Conservation (phyloP, 1,140 invertebrate genomes). For the Solenopsis fugax region DNA sequence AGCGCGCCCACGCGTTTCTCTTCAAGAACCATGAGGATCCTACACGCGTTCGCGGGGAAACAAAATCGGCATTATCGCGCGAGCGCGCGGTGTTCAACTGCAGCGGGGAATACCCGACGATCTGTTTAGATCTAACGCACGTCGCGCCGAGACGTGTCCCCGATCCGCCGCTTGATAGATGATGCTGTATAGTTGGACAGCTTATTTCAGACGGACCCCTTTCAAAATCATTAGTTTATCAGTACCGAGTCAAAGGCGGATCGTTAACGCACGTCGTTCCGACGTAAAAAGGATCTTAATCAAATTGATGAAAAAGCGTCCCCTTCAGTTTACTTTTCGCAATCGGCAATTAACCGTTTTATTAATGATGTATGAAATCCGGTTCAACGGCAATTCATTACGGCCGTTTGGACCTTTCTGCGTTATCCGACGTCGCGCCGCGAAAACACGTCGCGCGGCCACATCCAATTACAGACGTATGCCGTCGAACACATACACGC, state of each 20-base stretch:
- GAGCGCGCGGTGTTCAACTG: neutral
- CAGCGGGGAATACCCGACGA: neutral
- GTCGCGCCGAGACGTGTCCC: conserved; percentile 18
- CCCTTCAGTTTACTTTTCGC: conserved; percentile 32
- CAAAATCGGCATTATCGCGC: conserved; percentile 44
- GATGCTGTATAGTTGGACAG: conserved; percentile 44
- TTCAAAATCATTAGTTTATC: conserved; percentile 44
- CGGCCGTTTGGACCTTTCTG: neutral
- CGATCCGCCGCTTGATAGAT: conserved; percentile 29
- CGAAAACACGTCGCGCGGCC: conserved; percentile 42
- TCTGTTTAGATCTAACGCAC: neutral
- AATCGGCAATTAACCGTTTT: conserved; percentile 48
- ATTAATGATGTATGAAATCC: conserved; percentile 49
- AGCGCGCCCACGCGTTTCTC: conserved; percentile 65
- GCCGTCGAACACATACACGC: neutral
- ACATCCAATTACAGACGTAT: conserved; percentile 49
- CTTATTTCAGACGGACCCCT: neutral
- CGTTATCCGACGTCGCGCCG: conserved; percentile 30
- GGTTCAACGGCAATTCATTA: conserved; percentile 41
- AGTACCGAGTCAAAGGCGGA: conserved; percentile 36
- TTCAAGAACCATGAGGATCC: conserved; percentile 9
- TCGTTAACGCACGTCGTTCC: conserved; percentile 36
- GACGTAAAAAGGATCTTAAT: conserved; percentile 35
- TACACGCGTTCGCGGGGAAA: neutral
- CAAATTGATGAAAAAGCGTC: conserved; percentile 47